Base-by-base conservation (phyloP, 2,797 vertebrate genomes). In the Peromyscus melanophrys region DNA sequence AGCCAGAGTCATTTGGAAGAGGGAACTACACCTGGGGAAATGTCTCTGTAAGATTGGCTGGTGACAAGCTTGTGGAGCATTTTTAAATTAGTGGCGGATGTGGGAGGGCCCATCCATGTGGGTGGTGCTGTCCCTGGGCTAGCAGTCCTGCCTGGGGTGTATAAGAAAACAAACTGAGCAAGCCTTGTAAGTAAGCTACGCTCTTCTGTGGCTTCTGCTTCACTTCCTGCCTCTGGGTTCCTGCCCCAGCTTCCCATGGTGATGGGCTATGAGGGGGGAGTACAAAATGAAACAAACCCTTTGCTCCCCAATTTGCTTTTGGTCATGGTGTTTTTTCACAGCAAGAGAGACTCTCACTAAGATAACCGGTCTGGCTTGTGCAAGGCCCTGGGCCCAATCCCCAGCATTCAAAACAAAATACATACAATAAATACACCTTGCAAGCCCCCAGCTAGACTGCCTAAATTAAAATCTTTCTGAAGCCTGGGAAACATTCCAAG, bases 401-500 rank as follows among this genome's bases (percentile, higher is more conserved):
- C 27, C 27, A 81, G 11, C 17, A 40, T 21, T 49, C 25, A 81
- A 78, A 78, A 78, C 23, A 49, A 78, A 78, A 49, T 19, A n/a
- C 2, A 29, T 37, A 40, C 7, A 40, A 67, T 12, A 89, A 86
- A 86, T 40, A 25, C 6, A 67, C 46, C 40, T 82, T 49, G 23
- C 49, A 34, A 94, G 29, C 8, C 27, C 2, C 46, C 25, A 46
- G 29, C n/a, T 61, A 90, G 73, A 89, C 6, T 37, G 43, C 5
- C 37, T 82, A 16, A 77, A 71, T 95, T 86, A 89, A 59, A 96
- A 59, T 91, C 27, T 63, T 75, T 75, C 1, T 52, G 83, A 89
- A 85, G 63, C 3, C 43, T 71, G 21, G 40, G 76, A 59, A 84
- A 61, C 7, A 63, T 71, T 87, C 59, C 63, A n/a, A 2, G 0